These are phyloP conservation scores for Gambusia affinis DNA, from an alignment of 2,113 vertebrate species.

Conservation along the genomic window DNA sequence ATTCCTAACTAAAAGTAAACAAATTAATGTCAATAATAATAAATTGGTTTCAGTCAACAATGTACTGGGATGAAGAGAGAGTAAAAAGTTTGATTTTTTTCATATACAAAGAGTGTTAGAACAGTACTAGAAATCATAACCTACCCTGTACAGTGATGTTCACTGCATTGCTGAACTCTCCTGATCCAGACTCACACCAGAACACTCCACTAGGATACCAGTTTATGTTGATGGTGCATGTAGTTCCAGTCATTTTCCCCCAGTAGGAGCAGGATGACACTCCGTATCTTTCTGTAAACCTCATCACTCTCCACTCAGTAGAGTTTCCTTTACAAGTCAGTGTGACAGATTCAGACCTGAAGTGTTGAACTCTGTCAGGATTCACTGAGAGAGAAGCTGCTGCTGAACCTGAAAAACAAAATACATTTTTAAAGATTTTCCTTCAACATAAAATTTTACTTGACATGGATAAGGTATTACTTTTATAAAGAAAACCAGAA, in stretches of 20 bases:
- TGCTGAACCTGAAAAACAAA: constrained; percentile 19
- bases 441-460: neutral
- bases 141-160: constrained; percentile 35
- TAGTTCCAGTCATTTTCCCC: constrained; percentile 1
- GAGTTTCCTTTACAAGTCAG: constrained; percentile 53
- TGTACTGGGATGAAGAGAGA: too few relatives aligned
- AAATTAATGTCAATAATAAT: too few relatives aligned
- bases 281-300: rapidly evolving
- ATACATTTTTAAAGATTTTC: neutral
- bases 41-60: too few relatives aligned
- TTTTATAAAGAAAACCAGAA: too few relatives aligned
- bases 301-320: constrained; percentile 28
- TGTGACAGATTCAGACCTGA: neutral
- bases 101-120: too few relatives aligned
- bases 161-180: constrained; percentile 51
- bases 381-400: constrained; percentile 34
- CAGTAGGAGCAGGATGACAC: rapidly evolving
- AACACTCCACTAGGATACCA: neutral
- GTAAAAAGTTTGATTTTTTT: too few relatives aligned
- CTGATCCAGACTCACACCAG: constrained; percentile 59
- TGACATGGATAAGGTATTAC: too few relatives aligned
- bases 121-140: neutral
- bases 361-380: constrained; percentile 50
- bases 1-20: too few relatives aligned
- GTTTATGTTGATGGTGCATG: rapidly evolving